Percentiles rank a stretch among this genome's conserved stretches.
Evolutionary conservation across 2,888 invertebrate species (phyloP).

Genomic region (Oscheius myriophilus): DNA sequence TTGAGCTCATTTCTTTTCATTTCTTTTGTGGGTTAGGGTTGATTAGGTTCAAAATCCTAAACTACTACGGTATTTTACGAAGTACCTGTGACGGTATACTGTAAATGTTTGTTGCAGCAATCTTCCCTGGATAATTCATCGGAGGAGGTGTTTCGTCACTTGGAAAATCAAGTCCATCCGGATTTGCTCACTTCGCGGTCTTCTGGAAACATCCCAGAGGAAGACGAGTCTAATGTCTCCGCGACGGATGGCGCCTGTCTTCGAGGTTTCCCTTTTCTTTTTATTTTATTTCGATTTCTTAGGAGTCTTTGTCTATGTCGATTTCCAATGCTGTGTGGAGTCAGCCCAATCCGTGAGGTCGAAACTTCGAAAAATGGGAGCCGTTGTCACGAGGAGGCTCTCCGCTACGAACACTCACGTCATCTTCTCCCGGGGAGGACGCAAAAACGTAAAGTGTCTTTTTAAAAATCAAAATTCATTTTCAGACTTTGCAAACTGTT

Average conservation of each 20-base stretch:
- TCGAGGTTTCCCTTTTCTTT: neutral
- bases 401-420: slow-evolving; percentile 28
- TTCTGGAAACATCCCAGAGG: neutral
- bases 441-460: slow-evolving; percentile 11
- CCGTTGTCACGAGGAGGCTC: slow-evolving; percentile 24
- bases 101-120: neutral
- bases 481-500: slow-evolving; percentile 23
- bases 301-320: slow-evolving; percentile 25
- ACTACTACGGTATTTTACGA: no score
- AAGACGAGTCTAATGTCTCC: neutral
- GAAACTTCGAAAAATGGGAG: slow-evolving; percentile 36
- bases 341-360: slow-evolving; percentile 25
- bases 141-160: slow-evolving; percentile 9
- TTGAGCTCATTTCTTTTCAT: no score
- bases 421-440: slow-evolving; percentile 31
- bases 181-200: neutral
- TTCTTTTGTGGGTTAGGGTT: no score
- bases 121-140: slow-evolving; percentile 10
- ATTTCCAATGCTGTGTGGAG: slow-evolving; percentile 31
- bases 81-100: no score
- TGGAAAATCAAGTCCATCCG: slow-evolving; percentile 8
- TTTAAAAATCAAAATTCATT: neutral
- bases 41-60: no score
- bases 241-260: slow-evolving; percentile 12
- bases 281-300: neutral